Conservation (phyloP, 2,888 invertebrate genomes). For the Hypselothyrea guttata region DNA sequence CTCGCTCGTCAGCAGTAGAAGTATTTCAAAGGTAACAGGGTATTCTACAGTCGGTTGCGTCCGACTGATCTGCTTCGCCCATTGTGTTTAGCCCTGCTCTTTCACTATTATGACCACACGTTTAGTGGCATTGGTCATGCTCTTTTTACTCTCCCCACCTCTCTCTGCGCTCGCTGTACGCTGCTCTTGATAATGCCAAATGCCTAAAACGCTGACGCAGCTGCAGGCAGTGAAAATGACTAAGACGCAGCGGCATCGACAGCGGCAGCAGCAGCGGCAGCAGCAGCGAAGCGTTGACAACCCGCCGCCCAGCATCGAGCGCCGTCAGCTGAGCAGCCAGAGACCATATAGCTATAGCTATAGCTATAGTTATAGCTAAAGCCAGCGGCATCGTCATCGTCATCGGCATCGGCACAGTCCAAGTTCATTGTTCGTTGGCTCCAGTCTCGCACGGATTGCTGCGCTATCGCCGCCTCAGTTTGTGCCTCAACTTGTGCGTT, state of each 20-base stretch:
- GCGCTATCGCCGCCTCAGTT: constrained; percentile 38
- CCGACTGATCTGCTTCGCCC: too few relatives aligned
- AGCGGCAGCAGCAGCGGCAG: constrained; percentile 53
- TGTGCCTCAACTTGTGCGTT: constrained; percentile 14
- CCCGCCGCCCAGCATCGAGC: constrained; percentile 41
- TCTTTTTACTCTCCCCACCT: too few relatives aligned
- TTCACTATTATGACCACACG: constrained; percentile 43
- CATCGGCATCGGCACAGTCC: constrained; percentile 45
- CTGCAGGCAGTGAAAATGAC: constrained; percentile 19
- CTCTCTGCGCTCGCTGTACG: too few relatives aligned
- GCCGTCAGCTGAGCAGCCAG: constrained; percentile 24
- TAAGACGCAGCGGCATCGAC: constrained; percentile 45
- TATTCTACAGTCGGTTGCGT: too few relatives aligned
- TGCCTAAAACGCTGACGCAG: constrained; percentile 36
- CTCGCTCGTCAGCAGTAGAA: too few relatives aligned
- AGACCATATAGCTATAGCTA: too few relatives aligned
- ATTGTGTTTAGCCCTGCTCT: constrained; percentile 4
- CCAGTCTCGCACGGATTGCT: constrained; percentile 61
- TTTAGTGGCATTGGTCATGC: constrained; percentile 54
- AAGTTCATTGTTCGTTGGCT: constrained; percentile 72
- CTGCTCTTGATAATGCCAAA: constrained; percentile 69
- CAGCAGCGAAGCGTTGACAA: constrained; percentile 71
- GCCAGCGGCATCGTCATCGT: not conserved
- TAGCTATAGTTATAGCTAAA: constrained; percentile 6
- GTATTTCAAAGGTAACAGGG: too few relatives aligned